Conservation (phyloP, 1,140 invertebrate species). For the Saccostrea echinata region DNA sequence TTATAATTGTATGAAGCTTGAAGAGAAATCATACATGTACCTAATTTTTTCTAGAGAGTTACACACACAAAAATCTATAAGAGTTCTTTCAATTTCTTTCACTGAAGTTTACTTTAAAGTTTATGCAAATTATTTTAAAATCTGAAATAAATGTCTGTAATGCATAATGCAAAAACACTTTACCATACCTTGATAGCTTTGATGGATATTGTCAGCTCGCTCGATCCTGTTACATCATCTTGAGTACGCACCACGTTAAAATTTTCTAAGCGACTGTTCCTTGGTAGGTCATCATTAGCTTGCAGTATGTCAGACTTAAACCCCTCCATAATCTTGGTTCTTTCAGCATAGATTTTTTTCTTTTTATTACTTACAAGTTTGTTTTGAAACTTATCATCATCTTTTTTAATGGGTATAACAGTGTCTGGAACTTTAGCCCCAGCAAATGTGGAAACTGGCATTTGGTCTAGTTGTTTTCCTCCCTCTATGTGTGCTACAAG, state of each 20-base stretch:
- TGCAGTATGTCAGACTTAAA: constrained; percentile 48
- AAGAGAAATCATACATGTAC: too few species aligned
- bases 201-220: constrained; percentile 57
- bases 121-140: too few species aligned
- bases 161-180: too few species aligned
- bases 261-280: constrained; percentile 50
- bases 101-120: too few species aligned
- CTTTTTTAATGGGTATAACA: background rate
- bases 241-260: constrained; percentile 60
- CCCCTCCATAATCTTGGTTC: constrained; percentile 48
- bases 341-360: constrained; percentile 38
- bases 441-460: background rate
- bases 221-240: constrained; percentile 50
- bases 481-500: constrained; percentile 8
- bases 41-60: too few species aligned
- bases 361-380: background rate
- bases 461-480: background rate
- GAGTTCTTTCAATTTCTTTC: too few species aligned
- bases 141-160: too few species aligned
- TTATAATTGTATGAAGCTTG: too few species aligned
- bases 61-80: too few species aligned
- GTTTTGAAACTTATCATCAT: background rate
- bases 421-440: background rate
- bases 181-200: constrained; percentile 55
- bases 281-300: constrained; percentile 45